Evolutionary conservation across 2,888 invertebrate genomes (phyloP).

Genomic region (Hyposoter dolosus): DNA sequence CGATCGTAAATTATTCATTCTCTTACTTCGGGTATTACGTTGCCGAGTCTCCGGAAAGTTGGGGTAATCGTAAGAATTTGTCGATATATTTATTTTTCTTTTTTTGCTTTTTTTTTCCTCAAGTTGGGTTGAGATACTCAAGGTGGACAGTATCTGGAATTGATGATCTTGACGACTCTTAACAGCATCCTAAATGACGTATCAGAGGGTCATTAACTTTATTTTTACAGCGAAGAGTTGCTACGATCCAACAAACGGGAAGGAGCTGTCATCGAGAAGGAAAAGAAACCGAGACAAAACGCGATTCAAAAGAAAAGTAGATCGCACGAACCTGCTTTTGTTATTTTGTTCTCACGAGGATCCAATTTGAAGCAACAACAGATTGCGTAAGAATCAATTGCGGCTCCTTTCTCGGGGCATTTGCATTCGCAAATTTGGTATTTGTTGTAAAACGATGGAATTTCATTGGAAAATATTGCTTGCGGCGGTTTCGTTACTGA

Average conservation of each 20-base stretch:
- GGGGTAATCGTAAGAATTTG: constrained; percentile 34
- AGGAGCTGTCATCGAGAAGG: background rate
- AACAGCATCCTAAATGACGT: constrained; percentile 67
- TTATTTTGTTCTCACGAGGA: constrained; percentile 34
- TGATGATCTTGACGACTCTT: constrained; percentile 66
- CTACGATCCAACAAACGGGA: background rate
- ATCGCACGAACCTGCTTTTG: constrained; percentile 51
- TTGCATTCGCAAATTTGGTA: constrained; percentile 65
- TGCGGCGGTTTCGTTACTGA: background rate
- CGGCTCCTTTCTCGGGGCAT: constrained; percentile 42
- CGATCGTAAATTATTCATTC: constrained; percentile 65
- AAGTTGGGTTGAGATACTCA: background rate
- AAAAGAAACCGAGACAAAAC: background rate
- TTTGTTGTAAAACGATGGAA: constrained; percentile 3
- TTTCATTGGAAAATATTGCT: background rate
- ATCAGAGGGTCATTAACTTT: constrained; percentile 57
- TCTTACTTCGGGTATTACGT: constrained; percentile 52
- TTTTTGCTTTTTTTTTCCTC: background rate
- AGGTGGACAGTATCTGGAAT: constrained; percentile 51
- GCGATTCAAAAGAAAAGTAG: background rate
- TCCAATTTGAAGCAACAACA: constrained; percentile 56
- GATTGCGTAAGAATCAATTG: constrained; percentile 23
- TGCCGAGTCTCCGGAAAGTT: constrained; percentile 50
- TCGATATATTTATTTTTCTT: background rate
- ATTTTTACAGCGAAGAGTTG: constrained; percentile 34